Conservation (phyloP, 2,888 invertebrate genomes). For the Agriopis marginaria region DNA sequence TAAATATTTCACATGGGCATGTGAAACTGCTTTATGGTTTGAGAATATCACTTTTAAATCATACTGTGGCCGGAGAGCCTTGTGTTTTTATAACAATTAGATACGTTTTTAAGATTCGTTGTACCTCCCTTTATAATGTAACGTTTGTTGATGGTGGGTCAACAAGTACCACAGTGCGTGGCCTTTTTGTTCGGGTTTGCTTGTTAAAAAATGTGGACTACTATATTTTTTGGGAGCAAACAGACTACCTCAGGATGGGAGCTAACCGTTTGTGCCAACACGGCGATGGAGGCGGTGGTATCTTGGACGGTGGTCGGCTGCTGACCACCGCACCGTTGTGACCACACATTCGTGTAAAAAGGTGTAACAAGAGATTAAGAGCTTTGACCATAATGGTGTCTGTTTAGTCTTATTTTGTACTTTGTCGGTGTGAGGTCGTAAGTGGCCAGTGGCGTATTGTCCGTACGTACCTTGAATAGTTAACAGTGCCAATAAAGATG, state of each 20-base stretch:
- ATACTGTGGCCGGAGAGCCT: constrained; percentile 70
- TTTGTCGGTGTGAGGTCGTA: constrained; percentile 32
- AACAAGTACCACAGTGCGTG: constrained; percentile 66
- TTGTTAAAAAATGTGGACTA: constrained; percentile 82
- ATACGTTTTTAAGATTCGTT: constrained; percentile 78
- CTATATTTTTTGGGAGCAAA: constrained; percentile 71
- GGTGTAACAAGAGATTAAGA: constrained; percentile 43
- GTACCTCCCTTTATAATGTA: constrained; percentile 78
- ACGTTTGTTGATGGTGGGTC: constrained; percentile 71
- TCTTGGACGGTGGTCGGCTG: constrained; percentile 26
- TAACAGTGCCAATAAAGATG: constrained; percentile 29
- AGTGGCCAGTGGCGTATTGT: constrained; percentile 15
- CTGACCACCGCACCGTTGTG: constrained; percentile 26
- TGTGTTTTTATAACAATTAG: constrained; percentile 85
- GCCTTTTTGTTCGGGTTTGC: constrained; percentile 70
- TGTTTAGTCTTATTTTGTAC: constrained; percentile 21
- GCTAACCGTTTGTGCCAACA: constrained; percentile 75
- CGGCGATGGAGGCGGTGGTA: constrained; percentile 35
- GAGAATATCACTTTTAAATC: constrained; percentile 85
- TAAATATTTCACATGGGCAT: constrained; percentile 84
- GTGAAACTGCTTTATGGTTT: constrained; percentile 85
- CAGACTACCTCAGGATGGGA: constrained; percentile 58
- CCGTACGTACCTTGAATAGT: constrained; percentile 3
- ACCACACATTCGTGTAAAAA: constrained; percentile 31
- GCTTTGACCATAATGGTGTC: constrained; percentile 32